Percentiles rank a stretch among this genome's conserved stretches.
Evolutionary conservation across 2,113 vertebrate genomes (phyloP).

Genomic region (Rhea pennata): DNA sequence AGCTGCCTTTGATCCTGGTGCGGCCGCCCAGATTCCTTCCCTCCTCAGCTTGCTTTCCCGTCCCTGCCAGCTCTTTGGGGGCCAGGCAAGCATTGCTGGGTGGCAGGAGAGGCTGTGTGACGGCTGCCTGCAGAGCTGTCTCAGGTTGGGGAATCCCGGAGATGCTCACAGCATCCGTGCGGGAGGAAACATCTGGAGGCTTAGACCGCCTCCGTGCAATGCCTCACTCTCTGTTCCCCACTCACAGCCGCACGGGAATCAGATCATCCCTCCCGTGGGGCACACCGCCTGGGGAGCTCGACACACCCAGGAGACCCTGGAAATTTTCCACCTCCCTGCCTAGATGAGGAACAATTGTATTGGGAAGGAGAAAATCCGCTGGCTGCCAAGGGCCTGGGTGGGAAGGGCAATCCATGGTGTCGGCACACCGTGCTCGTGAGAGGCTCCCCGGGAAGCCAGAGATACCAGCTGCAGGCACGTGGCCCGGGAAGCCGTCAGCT

Average conservation of each 20-base stretch:
- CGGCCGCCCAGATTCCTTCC: neutral
- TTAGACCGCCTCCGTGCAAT: fast-evolving
- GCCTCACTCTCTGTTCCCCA: fast-evolving
- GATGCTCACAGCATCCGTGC: fast-evolving
- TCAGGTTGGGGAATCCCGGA: fast-evolving
- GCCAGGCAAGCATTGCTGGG: neutral
- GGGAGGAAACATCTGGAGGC: neutral
- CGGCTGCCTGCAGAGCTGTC: neutral
- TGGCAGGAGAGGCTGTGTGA: neutral
- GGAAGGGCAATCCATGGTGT: neutral
- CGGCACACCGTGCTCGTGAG: neutral
- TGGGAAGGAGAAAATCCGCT: neutral
- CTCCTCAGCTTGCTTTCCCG: neutral
- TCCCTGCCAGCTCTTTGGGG: neutral
- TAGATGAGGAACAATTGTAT: neutral
- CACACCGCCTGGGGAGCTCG: neutral
- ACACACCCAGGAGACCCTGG: neutral
- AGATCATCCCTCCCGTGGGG: neutral
- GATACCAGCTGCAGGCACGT: neutral
- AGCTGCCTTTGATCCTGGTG: neutral
- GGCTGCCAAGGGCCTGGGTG: neutral
- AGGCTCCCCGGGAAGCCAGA: neutral
- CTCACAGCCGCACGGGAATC: fast-evolving
- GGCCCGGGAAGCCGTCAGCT: neutral
- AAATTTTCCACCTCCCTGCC: neutral